Evolutionary conservation across 2,797 vertebrate species (phyloP), one percentile per base, ranked within the genome.

Genomic region (Notolepis coatsorum): DNA sequence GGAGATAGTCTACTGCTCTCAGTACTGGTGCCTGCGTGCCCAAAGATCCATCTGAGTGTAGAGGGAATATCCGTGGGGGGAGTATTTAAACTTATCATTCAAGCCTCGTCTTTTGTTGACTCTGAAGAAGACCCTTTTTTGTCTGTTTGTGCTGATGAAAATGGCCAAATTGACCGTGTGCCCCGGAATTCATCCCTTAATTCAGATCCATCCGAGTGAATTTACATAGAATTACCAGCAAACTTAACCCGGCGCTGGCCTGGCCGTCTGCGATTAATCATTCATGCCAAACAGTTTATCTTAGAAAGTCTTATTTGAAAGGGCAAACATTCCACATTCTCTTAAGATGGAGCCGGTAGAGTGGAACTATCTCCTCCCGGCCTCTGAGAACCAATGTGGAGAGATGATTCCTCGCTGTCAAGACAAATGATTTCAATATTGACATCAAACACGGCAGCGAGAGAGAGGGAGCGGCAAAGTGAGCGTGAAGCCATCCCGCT

Each of bases 391-490:
- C 66, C 84, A 79, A n/a, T 77, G 79, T 61, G 75, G 73, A 48
- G 67, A 81, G 73, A 80, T 49, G 72, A 86, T 84, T 79, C 77
- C 79, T 80, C 27, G 56, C 78, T 27, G 66, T 78, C 68, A 71
- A 67, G 78, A 85, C 65, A 84, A 88, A 90, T 78, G 39, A 86
- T 86, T 91, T 88, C 71, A 90, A 92, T 90, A 88, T 86, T 89
- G 85, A 92, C 82, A 88, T 86, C 84, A 87, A 88, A 89, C 68
- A 82, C 68, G 55, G 69, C 58, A 7, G 75, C 68, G 37, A 67
- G 64, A 65, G 53, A 23, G 15, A 57, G 64, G 64, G 62, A 68
- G 80, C 51, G 43, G 72, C 43, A 62, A 63, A 81, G 62, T 60
- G 77, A 78, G 73, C 68, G 49, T 73, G 75, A 82, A 67, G 59